Conservation (phyloP, 2,797 vertebrate species). For the Hydrophis major region DNA sequence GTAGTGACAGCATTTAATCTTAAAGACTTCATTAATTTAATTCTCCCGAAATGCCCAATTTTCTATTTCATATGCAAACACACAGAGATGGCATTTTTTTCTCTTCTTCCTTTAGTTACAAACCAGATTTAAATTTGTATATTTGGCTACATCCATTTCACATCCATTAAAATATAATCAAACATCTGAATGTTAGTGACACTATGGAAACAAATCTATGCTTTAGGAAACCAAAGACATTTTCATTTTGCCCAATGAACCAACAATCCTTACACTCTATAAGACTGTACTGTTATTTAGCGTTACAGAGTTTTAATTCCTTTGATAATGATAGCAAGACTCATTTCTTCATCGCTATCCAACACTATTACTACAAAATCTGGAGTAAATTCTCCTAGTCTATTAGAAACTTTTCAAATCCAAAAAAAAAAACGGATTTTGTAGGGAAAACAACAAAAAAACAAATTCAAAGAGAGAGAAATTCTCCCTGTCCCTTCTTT, state of each 20-base stretch:
- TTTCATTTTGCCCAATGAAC: background rate
- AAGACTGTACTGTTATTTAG: background rate
- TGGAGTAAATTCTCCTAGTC: background rate
- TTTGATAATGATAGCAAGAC: background rate
- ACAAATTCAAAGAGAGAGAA: background rate
- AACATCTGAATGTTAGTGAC: background rate
- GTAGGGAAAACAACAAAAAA: background rate
- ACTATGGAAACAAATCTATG: background rate
- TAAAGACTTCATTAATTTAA: background rate
- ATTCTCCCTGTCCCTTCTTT: background rate
- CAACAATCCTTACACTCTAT: background rate
- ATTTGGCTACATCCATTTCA: background rate
- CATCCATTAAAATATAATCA: background rate
- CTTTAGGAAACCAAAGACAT: background rate
- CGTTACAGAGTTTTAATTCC: background rate
- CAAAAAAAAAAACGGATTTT: background rate
- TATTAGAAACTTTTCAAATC: background rate
- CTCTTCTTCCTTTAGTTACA: background rate
- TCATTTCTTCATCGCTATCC: background rate
- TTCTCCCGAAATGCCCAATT: background rate
- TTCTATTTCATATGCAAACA: background rate
- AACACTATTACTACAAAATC: background rate
- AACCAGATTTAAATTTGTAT: background rate
- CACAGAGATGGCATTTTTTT: background rate
- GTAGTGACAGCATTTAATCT: background rate